Evolutionary conservation across 2,113 vertebrate species (phyloP).

Genomic region (Clinocottus analis): DNA sequence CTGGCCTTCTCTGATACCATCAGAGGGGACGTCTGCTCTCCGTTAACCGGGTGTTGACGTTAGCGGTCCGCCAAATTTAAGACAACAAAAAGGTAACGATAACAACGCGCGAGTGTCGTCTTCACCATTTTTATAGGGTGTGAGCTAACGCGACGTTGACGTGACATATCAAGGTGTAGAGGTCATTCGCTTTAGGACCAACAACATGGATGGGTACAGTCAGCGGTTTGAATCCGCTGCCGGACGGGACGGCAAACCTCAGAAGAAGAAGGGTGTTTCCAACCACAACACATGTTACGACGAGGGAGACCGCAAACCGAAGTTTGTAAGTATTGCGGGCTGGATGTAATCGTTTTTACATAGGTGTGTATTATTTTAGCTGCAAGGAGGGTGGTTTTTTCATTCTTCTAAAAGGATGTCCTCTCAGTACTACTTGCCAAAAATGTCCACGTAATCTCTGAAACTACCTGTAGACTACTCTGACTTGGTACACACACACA

Average conservation of each 20-base stretch:
- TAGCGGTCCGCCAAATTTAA: background rate
- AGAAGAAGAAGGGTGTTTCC: constrained; percentile 77
- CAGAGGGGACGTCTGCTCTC: background rate
- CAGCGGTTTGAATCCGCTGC: constrained; percentile 65
- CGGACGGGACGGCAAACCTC: constrained; percentile 73
- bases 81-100: background rate
- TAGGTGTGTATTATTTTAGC: background rate
- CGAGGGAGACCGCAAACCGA: constrained; percentile 81
- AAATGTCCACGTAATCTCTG: background rate
- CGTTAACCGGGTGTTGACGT: background rate
- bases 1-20: background rate
- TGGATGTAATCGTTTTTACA: too few relatives aligned
- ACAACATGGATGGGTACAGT: constrained; percentile 76
- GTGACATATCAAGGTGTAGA: background rate
- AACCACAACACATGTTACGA: constrained; percentile 56
- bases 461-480: background rate
- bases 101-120: background rate
- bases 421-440: background rate
- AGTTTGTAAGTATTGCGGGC: constrained; percentile 81
- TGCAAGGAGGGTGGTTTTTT: background rate
- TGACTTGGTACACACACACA: background rate
- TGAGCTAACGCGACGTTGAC: background rate
- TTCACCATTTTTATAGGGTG: background rate
- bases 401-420: background rate
- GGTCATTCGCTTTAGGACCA: background rate